Evolutionary conservation across 2,797 vertebrate genomes (phyloP).

Genomic region (Manis crassicaudata): DNA sequence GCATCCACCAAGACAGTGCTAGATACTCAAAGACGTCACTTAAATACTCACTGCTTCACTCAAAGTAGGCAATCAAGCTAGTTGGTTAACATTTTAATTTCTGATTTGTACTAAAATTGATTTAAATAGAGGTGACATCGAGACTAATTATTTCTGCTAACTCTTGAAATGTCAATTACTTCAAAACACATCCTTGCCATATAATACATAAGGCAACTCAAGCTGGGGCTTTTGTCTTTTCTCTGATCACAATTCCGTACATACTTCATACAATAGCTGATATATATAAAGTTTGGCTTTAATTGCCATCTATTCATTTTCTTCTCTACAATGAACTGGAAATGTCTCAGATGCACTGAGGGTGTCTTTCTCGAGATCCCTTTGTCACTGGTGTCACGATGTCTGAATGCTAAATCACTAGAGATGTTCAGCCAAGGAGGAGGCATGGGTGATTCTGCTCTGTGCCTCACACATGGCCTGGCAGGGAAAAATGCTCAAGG

Average conservation of each 20-base stretch:
- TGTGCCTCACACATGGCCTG: conserved; percentile 58
- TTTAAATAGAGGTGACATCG: conserved; percentile 62
- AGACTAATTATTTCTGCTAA: conserved; percentile 68
- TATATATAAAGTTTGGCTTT: conserved; percentile 72
- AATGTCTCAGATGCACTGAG: conserved; percentile 63
- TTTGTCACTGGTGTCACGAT: conserved; percentile 72
- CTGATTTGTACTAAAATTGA: conserved; percentile 56
- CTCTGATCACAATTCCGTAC: conserved; percentile 30
- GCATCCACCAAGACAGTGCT: not conserved
- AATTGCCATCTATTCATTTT: conserved; percentile 77
- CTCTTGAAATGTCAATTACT: conserved; percentile 67
- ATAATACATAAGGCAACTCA: not conserved
- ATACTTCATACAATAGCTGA: conserved; percentile 44
- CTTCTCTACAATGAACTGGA: conserved; percentile 67
- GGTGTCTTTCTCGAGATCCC: conserved; percentile 58
- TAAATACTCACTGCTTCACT: not conserved
- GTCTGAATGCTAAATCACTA: conserved; percentile 74
- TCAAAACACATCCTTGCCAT: not conserved
- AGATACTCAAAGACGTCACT: not conserved
- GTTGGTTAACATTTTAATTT: conserved; percentile 73
- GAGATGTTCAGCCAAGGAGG: conserved; percentile 72
- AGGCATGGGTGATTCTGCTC: conserved; percentile 58
- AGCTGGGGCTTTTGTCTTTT: conserved; percentile 3
- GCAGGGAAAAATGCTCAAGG: conserved; percentile 57
- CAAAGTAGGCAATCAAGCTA: conserved; percentile 14